These are phyloP conservation scores for Orthonychiurus folsomi DNA, from an alignment of 2,888 invertebrate genomes.

Conservation along the genomic window DNA sequence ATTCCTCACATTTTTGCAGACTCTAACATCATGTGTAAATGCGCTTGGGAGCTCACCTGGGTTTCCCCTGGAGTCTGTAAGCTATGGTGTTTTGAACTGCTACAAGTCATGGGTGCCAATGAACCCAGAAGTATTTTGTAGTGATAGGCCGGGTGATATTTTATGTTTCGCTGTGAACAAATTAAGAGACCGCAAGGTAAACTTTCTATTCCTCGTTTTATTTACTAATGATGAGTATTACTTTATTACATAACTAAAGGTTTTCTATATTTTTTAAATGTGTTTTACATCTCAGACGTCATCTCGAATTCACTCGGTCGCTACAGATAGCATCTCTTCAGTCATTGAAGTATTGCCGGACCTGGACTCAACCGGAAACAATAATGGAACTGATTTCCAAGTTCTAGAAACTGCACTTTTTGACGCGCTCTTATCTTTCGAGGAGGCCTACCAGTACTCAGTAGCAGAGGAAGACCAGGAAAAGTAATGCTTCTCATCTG, in stretches of 20 bases:
- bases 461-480: conserved; percentile 89
- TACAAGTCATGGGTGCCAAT: conserved; percentile 37
- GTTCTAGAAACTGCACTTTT: conserved; percentile 71
- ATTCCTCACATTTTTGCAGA: background rate
- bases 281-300: conserved; percentile 41
- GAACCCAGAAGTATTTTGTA: conserved; percentile 39
- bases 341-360: conserved; percentile 73
- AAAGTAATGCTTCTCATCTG: conserved; percentile 51
- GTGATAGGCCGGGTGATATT: conserved; percentile 30
- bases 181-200: conserved; percentile 35
- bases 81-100: conserved; percentile 29
- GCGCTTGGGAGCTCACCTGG: background rate
- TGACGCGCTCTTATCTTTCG: conserved; percentile 67
- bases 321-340: conserved; percentile 81
- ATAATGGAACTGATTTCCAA: conserved; percentile 54
- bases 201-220: too few species aligned
- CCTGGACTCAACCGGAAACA: conserved; percentile 38
- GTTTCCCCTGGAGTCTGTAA: background rate
- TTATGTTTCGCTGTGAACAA: conserved; percentile 29
- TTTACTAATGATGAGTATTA: too few species aligned
- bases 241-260: too few species aligned
- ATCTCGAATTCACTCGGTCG: conserved; percentile 66
- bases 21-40: background rate
- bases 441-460: conserved; percentile 77
- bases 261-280: too few species aligned